Evolutionary conservation across 2,797 vertebrate genomes (phyloP).

Genomic region (Centropyge bicolor): DNA sequence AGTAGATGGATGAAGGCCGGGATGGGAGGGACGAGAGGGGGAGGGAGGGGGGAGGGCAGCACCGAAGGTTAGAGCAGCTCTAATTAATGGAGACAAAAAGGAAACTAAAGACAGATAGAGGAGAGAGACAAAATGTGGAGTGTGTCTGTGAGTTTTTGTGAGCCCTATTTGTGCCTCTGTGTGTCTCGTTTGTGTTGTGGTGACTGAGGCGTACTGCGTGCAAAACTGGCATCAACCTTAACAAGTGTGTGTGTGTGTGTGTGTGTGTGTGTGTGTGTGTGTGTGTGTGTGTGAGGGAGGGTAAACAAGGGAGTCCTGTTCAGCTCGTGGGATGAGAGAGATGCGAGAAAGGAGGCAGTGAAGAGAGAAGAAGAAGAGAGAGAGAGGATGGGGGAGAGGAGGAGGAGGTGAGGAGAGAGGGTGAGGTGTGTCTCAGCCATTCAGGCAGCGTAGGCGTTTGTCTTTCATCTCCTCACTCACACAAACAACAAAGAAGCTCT

Average conservation of each 20-base stretch:
- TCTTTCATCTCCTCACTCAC: constrained; percentile 75
- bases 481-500: constrained; percentile 71
- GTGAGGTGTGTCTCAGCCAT: constrained; percentile 64
- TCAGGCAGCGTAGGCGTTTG: constrained; percentile 70
- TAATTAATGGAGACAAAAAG: constrained; percentile 68
- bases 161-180: constrained; percentile 35
- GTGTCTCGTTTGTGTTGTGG: constrained; percentile 55
- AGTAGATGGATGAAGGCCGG: constrained; percentile 66
- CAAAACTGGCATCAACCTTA: constrained; percentile 50
- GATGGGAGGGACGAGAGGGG: not conserved
- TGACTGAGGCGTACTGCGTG: constrained; percentile 33
- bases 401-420: constrained; percentile 14
- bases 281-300: not conserved
- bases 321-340: constrained; percentile 53
- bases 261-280: constrained; percentile 19
- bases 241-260: constrained; percentile 43
- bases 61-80: constrained; percentile 47
- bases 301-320: constrained; percentile 54
- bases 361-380: too few species aligned
- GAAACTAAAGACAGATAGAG: constrained; percentile 55
- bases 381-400: not conserved
- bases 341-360: constrained; percentile 33
- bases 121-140: constrained; percentile 34
- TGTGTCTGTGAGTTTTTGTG: constrained; percentile 35
- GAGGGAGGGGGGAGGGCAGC: not conserved